Percentiles rank a stretch among this genome's conserved stretches.
These are phyloP conservation scores for Pissodes strobi DNA, from an alignment of 1,140 invertebrate species.

Conservation along the genomic window DNA sequence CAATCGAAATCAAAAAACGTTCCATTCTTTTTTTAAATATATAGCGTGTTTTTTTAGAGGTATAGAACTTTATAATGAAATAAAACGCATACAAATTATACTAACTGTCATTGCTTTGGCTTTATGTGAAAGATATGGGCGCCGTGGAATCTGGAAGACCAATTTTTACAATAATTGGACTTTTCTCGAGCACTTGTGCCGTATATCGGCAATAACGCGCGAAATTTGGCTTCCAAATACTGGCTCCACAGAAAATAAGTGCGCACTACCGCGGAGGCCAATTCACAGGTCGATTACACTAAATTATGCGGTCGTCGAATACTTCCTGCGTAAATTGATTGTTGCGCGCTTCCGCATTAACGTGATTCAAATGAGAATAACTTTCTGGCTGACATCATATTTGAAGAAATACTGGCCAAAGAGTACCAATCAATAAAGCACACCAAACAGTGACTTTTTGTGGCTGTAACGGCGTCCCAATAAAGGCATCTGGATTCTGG, in stretches of 20 bases:
- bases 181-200: constrained; percentile 28
- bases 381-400: constrained; percentile 17
- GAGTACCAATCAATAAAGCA: constrained; percentile 18
- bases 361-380: constrained; percentile 33
- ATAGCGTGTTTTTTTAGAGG: too few species aligned
- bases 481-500: too few species aligned
- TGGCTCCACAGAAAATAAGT: constrained; percentile 34
- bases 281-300: constrained; percentile 27
- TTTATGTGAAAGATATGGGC: too few species aligned
- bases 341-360: constrained; percentile 20
- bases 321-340: constrained; percentile 15
- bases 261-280: constrained; percentile 39
- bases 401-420: constrained; percentile 30
- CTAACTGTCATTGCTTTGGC: too few species aligned
- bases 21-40: too few species aligned
- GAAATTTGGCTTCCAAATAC: constrained; percentile 41
- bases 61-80: too few species aligned
- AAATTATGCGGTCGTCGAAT: constrained; percentile 12
- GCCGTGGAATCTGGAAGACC: background rate
- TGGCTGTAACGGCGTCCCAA: constrained; percentile 6
- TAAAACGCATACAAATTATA: too few species aligned
- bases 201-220: constrained; percentile 40
- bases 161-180: too few species aligned
- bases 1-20: too few species aligned
- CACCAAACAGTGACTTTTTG: constrained; percentile 20